These are phyloP conservation scores for Hipparchia sbordonii DNA, from an alignment of 2,888 invertebrate species.

Conservation along the genomic window DNA sequence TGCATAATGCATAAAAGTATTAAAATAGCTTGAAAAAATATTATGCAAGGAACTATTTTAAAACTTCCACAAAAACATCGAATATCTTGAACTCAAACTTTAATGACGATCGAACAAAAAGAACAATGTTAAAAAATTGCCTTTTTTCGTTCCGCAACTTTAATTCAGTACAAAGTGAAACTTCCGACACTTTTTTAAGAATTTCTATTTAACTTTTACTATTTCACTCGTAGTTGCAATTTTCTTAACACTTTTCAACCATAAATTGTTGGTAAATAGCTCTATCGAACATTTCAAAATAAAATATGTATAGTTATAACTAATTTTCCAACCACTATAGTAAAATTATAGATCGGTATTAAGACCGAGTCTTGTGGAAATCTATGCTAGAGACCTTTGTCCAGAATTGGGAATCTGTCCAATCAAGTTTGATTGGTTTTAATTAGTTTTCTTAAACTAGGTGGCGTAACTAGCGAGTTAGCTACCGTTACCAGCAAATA, in stretches of 20 bases:
- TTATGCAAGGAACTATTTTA: neutral
- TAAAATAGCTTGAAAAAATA: too few relatives aligned
- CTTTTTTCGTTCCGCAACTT: slow-evolving; percentile 12
- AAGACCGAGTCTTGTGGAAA: too few relatives aligned
- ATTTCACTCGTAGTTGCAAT: slow-evolving; percentile 12
- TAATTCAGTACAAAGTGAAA: slow-evolving; percentile 20
- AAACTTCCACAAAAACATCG: neutral
- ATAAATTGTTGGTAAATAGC: slow-evolving; percentile 4
- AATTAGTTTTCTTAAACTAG: too few relatives aligned
- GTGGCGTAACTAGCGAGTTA: too few relatives aligned
- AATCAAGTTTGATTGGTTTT: too few relatives aligned
- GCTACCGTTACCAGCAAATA: too few relatives aligned
- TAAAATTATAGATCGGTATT: neutral
- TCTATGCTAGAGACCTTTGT: too few relatives aligned
- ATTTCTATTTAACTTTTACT: slow-evolving; percentile 22
- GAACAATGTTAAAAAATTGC: neutral
- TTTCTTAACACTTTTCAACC: slow-evolving; percentile 8
- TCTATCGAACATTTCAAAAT: neutral
- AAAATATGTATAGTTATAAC: neutral
- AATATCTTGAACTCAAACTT: neutral
- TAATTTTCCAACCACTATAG: neutral
- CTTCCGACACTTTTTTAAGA: slow-evolving; percentile 13
- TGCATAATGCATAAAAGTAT: too few relatives aligned
- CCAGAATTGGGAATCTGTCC: too few relatives aligned
- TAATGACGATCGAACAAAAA: slow-evolving; percentile 2